Evolutionary conservation across 2,888 invertebrate species (phyloP), one percentile per base, ranked within the genome.

Genomic region (Nomada ruficornis): DNA sequence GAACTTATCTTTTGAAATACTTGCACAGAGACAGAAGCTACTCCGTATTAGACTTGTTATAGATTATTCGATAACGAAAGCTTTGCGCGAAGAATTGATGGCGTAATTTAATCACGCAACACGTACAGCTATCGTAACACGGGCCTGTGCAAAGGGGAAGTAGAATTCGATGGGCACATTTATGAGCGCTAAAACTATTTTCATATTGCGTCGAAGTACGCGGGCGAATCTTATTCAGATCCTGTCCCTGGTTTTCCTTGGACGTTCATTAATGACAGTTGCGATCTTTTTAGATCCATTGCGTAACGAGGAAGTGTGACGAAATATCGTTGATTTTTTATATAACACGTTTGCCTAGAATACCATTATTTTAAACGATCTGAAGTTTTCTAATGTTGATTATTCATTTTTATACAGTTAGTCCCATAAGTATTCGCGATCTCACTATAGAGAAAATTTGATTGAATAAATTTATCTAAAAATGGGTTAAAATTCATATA

Each of bases 21-120:
- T 3, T 26, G 26, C 5, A 26, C 7, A 52, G 11, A 52, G 0
- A 23, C 7, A 10, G 29, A 18, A 29, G 9, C 1, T 29, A 29
- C 9, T n/a, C 13, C n/a, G 15, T 50, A 52, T 52, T 20, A 20
- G 9, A 65, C 13, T 15, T 29, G 15, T 29, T 52, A 29, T 18
- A 20, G 2, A 23, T 67, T 59, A 50, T 68, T 68, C 26, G n/a
- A 26, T 52, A 26, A 26, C n/a, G 57, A 59, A 59, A 26, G 23
- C 50, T 15, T 15, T 1, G 59, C 74, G 18, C 74, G 57, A 59
- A 42, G 50, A 52, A 36, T 60, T 23, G n/a, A 26, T 69, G 59
- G 60, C 60, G 69, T 60, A 69, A 68, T 75, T 75, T 20, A 44
- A 75, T 69, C 74, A 26, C 52, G 69, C 36, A 75, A 69, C 42